Evolutionary conservation across 2,797 vertebrate species (phyloP), one percentile per base, ranked within the genome.

Genomic region (Ctenopoma kingsleyae): DNA sequence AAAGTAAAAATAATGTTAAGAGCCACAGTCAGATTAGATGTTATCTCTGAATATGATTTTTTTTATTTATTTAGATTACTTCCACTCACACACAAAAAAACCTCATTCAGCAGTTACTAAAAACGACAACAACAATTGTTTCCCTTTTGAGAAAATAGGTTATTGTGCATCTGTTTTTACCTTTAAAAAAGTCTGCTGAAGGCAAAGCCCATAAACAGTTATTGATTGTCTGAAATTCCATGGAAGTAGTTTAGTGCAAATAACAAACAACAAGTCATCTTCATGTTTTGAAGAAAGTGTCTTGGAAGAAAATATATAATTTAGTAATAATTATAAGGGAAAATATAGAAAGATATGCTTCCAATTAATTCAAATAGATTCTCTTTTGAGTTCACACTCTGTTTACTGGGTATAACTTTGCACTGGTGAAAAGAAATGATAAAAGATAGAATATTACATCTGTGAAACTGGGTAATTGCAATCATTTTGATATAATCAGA

Each of bases 21-120:
- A 44, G 16, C 58, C 44, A 16, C 41, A 8, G 50, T 13, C 41
- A n/a, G 50, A 71, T 22, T 6, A 65, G 22, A 16, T 16, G 25
- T 25, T 62, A 20, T 65, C 47, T 15, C 51, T 74, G 35, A 76
- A 76, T 72, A 52, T 71, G n/a, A 69, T 53, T 78, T 9, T 17
- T 67, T 66, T 65, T 56, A 62, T 73, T 75, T 63, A 44, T 55
- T 13, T 38, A 44, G 20, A 27, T 53, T 67, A 58, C 56, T 53
- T 51, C 11, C 38, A 58, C 11, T 60, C 54, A 58, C 58, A 16
- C 15, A n/a, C n/a, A n/a, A 30, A 15, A 47, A 43, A 73, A 60
- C 10, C 6, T 52, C 8, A 50, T 25, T 32, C 17, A 16, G 1
- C 6, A 53, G 8, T 50, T 47, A 47, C 17, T 65, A 46, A 47